Evolutionary conservation across 1,140 invertebrate species (phyloP), one percentile per base, ranked within the genome.

Genomic region (Anoplophora glabripennis): DNA sequence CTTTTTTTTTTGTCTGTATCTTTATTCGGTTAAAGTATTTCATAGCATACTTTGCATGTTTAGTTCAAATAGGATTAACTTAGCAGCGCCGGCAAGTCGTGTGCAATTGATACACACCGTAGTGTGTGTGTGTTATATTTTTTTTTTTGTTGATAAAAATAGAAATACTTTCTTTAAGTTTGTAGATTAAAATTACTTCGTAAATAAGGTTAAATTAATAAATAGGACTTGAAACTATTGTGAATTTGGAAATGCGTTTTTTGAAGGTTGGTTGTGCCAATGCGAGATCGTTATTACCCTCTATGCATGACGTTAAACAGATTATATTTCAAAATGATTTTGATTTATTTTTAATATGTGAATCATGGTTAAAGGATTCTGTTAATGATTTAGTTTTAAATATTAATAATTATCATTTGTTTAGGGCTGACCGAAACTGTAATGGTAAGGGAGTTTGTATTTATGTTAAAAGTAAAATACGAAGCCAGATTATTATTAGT

Each of bases 191-290:
- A 28, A 28, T 3, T 28, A 28, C 21, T 28, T 28, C 5, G 21
- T 28, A 28, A 28, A 28, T 28, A 28, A 28, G 21, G 5, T 28
- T 28, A 28, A 28, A 28, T 28, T 28, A 28, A 28, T 28, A 28
- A 28, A 28, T 28, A 28, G 5, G 2, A 28, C 5, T 28, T 28
- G 21, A 28, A 28, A 28, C 2, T 28, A 28, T 28, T 28, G 21
- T 28, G 21, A 28, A 28, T 28, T 48, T 48, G 46, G 18, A 10
- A 48, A 28, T 48, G 46, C 46, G 11, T 48, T 33, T 28, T 48
- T 40, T 40, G 38, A 40, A 40, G 14, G 8, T 40, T 15, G 38
- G 38, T 3, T 40, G 11, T 7, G 7, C 38, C 14, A 40, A 40
- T 40, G 38, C 38, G 11, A 40, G 38, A 15, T 40, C 38, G 14